A percentile compares a stretch with the other conserved stretches of the same genome.
Evolutionary conservation across 2,113 vertebrate species (phyloP).

Genomic region (Phycodurus eques): DNA sequence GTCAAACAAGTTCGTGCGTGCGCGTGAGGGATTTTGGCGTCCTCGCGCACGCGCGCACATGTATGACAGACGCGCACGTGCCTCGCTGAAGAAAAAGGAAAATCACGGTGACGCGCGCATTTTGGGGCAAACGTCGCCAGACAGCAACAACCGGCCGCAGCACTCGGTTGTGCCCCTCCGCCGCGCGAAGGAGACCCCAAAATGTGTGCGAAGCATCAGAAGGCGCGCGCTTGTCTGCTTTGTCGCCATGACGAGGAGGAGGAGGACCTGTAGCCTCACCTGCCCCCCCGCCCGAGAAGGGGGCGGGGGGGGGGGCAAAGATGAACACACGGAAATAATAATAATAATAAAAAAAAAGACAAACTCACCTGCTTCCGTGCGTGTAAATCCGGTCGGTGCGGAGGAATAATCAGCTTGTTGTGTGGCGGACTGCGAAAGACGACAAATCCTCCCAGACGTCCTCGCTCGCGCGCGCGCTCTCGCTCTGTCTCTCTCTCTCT

Average conservation of each 20-base stretch:
- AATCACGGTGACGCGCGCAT: background rate
- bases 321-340: background rate
- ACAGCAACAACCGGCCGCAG: constrained; percentile 8
- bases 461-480: constrained; percentile 28
- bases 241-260: background rate
- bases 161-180: constrained; percentile 40
- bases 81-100: background rate
- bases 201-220: background rate
- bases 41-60: constrained; percentile 11
- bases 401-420: constrained; percentile 61
- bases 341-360: background rate
- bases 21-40: background rate
- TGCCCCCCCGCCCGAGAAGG: background rate
- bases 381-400: constrained; percentile 66
- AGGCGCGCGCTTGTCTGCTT: background rate
- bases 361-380: constrained; percentile 57
- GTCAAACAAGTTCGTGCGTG: constrained; percentile 19
- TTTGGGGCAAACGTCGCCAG: constrained; percentile 23
- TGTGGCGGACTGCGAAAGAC: constrained; percentile 58
- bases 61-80: constrained; percentile 20
- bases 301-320: background rate
- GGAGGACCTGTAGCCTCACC: constrained; percentile 47
- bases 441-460: constrained; percentile 55
- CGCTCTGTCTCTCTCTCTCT: constrained; percentile 16
- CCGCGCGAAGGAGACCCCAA: background rate